Base-by-base conservation (phyloP, 2,888 invertebrate species). In the Spicauda simplicius region DNA sequence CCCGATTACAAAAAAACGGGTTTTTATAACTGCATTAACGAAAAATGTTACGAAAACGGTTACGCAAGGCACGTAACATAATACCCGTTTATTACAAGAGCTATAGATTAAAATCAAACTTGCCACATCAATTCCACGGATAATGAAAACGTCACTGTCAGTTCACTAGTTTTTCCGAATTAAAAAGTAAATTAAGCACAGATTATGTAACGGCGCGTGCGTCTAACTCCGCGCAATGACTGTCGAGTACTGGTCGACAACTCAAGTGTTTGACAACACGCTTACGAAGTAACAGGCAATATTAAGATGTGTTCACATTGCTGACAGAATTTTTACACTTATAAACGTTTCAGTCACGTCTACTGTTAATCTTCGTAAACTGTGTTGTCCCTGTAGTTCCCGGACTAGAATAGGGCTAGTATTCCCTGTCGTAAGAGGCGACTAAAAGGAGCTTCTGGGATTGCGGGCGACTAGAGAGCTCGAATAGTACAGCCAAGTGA, bases 31-130 rank as follows among this genome's bases (percentile, higher is more conserved):
- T 70, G 69, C 71, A 64, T 71, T 69, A 69, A 70, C 69, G 57
- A 72, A 76, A 76, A 72, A 69, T 25, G 62, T 70, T 70, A 70
- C 69, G 69, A 64, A 73, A 70, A 54, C 66, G 30, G 41, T 65
- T 68, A 59, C 65, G 67, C 64, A 67, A 71, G 58, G 14, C 14
- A 37, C 16, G 56, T 60, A 69, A 64, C 55, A 69, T 69, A 65
- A 64, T 60, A 61, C 25, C 57, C 7, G 8, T 33, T 52, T 25
- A n/a, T n/a, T n/a, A n/a, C n/a, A n/a, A 45, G 14, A 45, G 66
- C 61, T 53, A 48, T n/a, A 45, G 52, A 59, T 61, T 41, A 64
- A 69, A 63, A 66, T 63, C 18, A 54, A 68, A 71, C 67, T 67
- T 63, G 66, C 70, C 66, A 66, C 66, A 45, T 66, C 60, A 66